Percentiles rank a stretch among this genome's conserved stretches.
phyloP scores from a whole-genome alignment of 2,113 vertebrate species.

The Eubucco bourcierii region DNA sequence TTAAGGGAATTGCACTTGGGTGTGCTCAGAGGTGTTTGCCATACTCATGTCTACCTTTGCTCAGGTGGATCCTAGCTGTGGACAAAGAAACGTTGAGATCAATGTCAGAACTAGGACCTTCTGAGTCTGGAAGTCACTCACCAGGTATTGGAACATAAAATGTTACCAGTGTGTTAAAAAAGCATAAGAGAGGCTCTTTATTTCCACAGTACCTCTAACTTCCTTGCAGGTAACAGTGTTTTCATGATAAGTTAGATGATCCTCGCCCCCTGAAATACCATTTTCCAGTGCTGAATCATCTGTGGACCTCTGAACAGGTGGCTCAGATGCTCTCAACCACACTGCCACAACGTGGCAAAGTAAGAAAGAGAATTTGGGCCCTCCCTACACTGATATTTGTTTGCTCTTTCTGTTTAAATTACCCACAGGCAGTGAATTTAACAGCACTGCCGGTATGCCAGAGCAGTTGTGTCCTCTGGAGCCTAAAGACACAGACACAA shows the following conservation, averaged over 20 bases:
- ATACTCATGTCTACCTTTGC: neutral
- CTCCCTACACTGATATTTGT: neutral
- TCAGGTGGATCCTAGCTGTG: neutral
- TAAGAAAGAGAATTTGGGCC: neutral
- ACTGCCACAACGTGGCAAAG: neutral
- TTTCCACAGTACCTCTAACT: neutral
- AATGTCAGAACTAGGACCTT: neutral
- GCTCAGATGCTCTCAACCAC: neutral
- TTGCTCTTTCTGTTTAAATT: slow-evolving; percentile 17
- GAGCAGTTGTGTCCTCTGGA: neutral
- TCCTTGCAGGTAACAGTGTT: neutral
- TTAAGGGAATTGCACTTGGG: too few relatives aligned
- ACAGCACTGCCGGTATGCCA: neutral
- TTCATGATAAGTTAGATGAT: neutral
- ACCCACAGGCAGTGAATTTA: neutral
- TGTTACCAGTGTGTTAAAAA: neutral
- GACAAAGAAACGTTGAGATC: neutral
- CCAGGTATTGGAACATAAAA: neutral
- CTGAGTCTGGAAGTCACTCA: neutral
- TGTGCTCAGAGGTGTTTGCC: neutral
- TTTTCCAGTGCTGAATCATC: neutral
- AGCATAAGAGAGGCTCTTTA: neutral
- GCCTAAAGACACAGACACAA: neutral
- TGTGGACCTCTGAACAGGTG: too few relatives aligned
- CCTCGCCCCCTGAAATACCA: neutral